phyloP scores from a whole-genome alignment of 2,888 invertebrate genomes.

The Chaetogeoica ovagalla region DNA sequence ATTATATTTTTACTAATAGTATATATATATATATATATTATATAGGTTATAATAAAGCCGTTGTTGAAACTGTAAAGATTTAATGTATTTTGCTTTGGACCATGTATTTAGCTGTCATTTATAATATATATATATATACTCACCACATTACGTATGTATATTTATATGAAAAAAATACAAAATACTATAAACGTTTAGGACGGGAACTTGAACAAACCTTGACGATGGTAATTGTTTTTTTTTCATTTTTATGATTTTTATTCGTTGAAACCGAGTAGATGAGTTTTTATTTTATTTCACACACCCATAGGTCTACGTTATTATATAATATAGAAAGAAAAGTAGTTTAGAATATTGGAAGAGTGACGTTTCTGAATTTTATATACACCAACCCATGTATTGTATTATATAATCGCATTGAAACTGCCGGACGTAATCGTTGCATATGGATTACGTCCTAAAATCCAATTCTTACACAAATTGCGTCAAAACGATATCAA shows the following conservation, averaged over 20 bases:
- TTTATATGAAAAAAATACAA: conserved; percentile 35
- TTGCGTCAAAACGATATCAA: too few relatives aligned
- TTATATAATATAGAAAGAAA: background rate
- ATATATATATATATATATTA: background rate
- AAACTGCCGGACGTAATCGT: background rate
- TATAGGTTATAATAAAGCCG: conserved; percentile 15
- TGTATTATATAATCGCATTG: background rate
- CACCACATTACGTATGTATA: conserved; percentile 9
- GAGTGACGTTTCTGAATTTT: conserved; percentile 21
- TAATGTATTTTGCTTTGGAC: conserved; percentile 50
- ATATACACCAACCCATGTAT: background rate
- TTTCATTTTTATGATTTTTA: background rate
- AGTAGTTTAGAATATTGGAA: conserved; percentile 32
- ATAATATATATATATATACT: conserved; percentile 17
- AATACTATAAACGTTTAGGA: conserved; percentile 29
- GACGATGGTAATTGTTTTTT: conserved; percentile 39
- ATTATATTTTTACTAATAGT: conserved; percentile 18
- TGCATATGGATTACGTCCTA: too few relatives aligned
- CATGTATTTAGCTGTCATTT: conserved; percentile 51
- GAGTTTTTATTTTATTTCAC: conserved; percentile 7
- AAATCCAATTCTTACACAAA: background rate
- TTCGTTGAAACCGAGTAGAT: conserved; percentile 21
- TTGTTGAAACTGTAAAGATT: conserved; percentile 47
- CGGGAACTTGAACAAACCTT: conserved; percentile 41
- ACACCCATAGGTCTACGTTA: too few relatives aligned